Base-by-base conservation (phyloP, 2,113 vertebrate species). In the Alces alces region DNA sequence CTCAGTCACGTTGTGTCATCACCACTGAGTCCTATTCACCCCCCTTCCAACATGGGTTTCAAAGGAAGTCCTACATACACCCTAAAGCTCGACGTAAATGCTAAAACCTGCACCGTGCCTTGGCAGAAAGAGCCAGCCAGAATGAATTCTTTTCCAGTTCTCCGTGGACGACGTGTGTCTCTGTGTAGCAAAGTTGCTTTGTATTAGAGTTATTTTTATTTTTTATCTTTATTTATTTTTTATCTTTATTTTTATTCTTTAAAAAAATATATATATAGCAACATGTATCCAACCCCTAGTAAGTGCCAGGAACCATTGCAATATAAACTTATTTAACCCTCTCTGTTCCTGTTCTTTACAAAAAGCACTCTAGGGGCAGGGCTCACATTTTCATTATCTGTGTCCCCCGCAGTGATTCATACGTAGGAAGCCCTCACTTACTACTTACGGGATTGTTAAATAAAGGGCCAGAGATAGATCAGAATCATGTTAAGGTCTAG, bases 291-390 rank as follows among this genome's bases (percentile, higher is more conserved):
- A 88, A 50, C 21, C 39, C 28, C 60, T 57, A 80, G 61, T 50
- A 89, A 97, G 78, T 28, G 17, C 39, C 25, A 91, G 88, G 86
- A 95, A 45, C 47, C 66, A 80, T 47, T 78, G 60, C 82, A 89
- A 80, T 43, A 95, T 27, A 58, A 93, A 91, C 6, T 86, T 61
- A 61, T 87, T 95, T 94, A 97, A 96, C 95, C 33, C n/a, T 61
- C 64, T 76, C 47, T 54, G 27, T 54, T 54, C n/a, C 13, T 78
- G 23, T 57, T 91, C 27, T 93, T 86, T 60, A 55, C 15, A 82
- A 39, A 39, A 96, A 64, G 27, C 39, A 88, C 43, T 76, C 87
- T 93, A 43, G 57, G 28, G 39, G 17, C 19, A 45, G 21, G 36
- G 7, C 33, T 76, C 64, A 89, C 17, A 12, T 50, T 54, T 95